These are phyloP conservation scores for Caranx ignobilis DNA, from an alignment of 2,113 vertebrate genomes.

Conservation along the genomic window DNA sequence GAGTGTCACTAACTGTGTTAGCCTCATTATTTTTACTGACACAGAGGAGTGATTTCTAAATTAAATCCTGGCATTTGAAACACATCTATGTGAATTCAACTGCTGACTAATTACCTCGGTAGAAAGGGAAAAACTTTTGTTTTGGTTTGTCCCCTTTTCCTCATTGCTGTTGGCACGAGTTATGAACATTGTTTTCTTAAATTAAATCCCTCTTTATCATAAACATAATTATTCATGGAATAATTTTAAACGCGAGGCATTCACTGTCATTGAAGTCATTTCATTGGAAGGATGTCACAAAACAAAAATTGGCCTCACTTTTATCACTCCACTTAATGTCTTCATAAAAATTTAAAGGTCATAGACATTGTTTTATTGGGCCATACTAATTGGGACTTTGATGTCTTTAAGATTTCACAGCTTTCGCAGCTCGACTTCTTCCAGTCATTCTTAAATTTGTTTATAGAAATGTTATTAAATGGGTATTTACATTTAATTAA, in stretches of 20 bases:
- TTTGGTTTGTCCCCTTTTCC: constrained; percentile 8
- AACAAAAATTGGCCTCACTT: not conserved
- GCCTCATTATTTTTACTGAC: constrained; percentile 57
- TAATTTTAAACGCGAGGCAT: constrained; percentile 33
- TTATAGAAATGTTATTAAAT: not conserved
- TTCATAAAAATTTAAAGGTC: constrained; percentile 7
- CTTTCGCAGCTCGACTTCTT: not conserved
- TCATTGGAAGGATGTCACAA: not conserved
- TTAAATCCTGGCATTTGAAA: constrained; percentile 60
- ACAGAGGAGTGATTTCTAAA: constrained; percentile 48
- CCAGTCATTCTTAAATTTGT: not conserved
- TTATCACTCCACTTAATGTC: not conserved
- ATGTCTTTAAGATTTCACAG: not conserved
- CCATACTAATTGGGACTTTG: not conserved
- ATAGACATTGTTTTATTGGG: not conserved
- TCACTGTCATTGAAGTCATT: constrained; percentile 39
- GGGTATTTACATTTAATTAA: not conserved
- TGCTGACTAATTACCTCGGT: constrained; percentile 42
- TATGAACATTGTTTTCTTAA: constrained; percentile 47
- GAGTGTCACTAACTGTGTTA: constrained; percentile 32
- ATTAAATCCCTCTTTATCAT: constrained; percentile 53
- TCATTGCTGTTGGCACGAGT: constrained; percentile 24
- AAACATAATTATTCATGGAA: constrained; percentile 43
- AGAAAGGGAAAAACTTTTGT: constrained; percentile 8
- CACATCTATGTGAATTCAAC: constrained; percentile 31